A percentile compares a stretch with the other conserved stretches of the same genome.
Conservation (phyloP, 1,140 invertebrate species). For the Caenorhabditis briggsae region DNA sequence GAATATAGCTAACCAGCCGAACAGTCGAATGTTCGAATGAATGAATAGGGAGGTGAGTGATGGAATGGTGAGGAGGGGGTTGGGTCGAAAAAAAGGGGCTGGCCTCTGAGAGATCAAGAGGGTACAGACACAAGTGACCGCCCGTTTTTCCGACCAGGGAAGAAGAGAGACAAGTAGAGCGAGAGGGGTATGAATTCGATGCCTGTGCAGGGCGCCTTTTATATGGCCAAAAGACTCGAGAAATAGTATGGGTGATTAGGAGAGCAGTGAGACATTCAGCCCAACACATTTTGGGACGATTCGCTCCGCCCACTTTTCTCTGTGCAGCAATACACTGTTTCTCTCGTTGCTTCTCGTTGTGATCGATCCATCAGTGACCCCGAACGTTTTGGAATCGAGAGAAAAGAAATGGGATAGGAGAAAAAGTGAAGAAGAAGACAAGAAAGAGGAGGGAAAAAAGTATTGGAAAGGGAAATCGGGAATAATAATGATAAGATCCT, state of each 20-base stretch:
- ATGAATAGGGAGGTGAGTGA: neutral
- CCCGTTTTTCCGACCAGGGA: neutral
- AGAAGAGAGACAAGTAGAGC: neutral
- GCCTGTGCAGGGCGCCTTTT: constrained; percentile 18
- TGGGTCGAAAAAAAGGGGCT: too few relatives aligned
- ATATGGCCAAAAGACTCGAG: neutral
- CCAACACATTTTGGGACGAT: constrained; percentile 47
- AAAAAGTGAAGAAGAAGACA: neutral
- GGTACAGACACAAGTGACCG: neutral
- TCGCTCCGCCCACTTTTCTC: constrained; percentile 37
- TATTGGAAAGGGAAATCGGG: neutral
- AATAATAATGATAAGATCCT: neutral
- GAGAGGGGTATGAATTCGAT: constrained; percentile 34
- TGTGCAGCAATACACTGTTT: constrained; percentile 7
- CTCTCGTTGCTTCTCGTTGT: neutral
- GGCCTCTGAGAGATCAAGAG: too few relatives aligned
- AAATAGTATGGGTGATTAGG: constrained; percentile 50
- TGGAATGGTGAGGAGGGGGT: neutral
- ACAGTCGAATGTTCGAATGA: neutral
- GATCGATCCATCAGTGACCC: constrained; percentile 45
- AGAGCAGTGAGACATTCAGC: neutral
- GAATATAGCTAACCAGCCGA: neutral
- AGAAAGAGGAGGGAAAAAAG: neutral
- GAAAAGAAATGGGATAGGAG: neutral
- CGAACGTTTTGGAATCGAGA: constrained; percentile 14